These are phyloP conservation scores for Rhamphomyia laevipes DNA, from an alignment of 2,888 invertebrate genomes.

Conservation along the genomic window DNA sequence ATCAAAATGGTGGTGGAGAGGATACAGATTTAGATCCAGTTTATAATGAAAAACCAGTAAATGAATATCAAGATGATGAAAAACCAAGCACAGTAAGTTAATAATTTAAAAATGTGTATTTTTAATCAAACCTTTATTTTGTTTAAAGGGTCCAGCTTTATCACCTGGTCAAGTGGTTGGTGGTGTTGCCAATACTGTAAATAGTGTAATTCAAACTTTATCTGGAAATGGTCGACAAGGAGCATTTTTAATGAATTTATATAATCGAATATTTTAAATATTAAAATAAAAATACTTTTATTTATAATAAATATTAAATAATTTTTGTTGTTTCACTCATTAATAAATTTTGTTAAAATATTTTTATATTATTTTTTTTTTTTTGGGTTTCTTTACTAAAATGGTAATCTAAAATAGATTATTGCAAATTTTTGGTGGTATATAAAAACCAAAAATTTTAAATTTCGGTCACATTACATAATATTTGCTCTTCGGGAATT, in stretches of 20 bases:
- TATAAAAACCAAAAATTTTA: no score
- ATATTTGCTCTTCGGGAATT: no score
- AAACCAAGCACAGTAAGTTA: background rate
- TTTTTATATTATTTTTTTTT: no score
- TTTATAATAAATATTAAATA: no score
- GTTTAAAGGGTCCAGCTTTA: conserved; percentile 18
- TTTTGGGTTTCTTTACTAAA: no score
- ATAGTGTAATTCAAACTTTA: conserved; percentile 31
- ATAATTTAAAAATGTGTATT: background rate
- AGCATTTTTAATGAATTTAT: background rate
- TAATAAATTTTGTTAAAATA: no score
- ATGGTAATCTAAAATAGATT: no score
- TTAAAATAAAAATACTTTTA: no score
- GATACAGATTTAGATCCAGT: conserved; percentile 10
- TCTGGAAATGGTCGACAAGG: conserved; percentile 26
- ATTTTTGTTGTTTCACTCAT: no score
- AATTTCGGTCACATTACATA: no score
- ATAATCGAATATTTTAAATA: background rate
- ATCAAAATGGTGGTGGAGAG: background rate
- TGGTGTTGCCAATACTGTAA: conserved; percentile 31
- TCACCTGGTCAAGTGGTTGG: conserved; percentile 30
- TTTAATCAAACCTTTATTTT: background rate
- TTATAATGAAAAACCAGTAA: conserved; percentile 8
- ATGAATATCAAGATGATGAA: background rate
- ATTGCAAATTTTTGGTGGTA: no score